Conservation (phyloP, 2,888 invertebrate genomes). For the Oligia fasciuncula region DNA sequence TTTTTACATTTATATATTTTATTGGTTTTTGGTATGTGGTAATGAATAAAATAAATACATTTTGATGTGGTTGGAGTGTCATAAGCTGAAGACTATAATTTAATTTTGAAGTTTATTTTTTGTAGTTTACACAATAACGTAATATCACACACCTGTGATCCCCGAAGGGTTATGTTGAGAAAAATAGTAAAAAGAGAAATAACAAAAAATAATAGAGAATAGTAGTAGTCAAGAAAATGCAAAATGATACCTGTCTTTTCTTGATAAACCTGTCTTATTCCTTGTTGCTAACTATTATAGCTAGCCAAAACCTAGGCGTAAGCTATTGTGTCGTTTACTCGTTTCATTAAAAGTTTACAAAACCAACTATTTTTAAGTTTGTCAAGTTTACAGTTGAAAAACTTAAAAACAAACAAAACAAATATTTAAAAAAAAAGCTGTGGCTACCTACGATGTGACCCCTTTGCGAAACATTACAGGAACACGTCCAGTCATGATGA, state of each 20-base stretch:
- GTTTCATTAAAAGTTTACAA: background rate
- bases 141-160: background rate
- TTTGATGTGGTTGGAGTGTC: background rate
- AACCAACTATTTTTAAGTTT: too few relatives aligned
- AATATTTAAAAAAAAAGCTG: background rate
- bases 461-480: background rate
- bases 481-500: background rate
- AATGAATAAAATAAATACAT: too few relatives aligned
- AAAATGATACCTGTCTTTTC: background rate
- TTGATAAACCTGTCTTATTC: background rate
- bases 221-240: background rate
- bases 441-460: background rate
- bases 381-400: too few relatives aligned
- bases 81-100: background rate
- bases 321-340: background rate
- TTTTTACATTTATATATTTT: too few relatives aligned
- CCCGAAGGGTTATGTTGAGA: background rate
- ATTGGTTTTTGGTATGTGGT: too few relatives aligned
- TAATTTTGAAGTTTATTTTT: background rate
- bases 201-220: background rate
- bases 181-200: background rate
- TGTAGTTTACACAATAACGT: background rate
- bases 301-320: too few relatives aligned
- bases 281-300: background rate
- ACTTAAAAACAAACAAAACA: too few relatives aligned